Conservation (phyloP, 1,140 invertebrate species). For the Drosophila varians region DNA sequence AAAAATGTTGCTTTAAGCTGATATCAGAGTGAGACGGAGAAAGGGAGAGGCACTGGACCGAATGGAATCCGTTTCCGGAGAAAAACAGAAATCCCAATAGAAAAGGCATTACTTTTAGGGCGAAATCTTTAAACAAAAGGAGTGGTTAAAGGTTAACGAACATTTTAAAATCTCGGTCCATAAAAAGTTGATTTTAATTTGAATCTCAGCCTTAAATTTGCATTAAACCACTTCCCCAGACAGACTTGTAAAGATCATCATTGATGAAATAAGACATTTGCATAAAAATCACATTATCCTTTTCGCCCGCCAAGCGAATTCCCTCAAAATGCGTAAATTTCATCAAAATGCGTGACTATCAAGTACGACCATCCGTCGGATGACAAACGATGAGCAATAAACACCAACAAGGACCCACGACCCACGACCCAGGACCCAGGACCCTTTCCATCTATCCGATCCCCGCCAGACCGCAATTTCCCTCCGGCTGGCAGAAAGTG, state of each 20-base stretch:
- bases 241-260: neutral
- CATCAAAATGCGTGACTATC: slow-evolving; percentile 37
- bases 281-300: slow-evolving; percentile 6
- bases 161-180: neutral
- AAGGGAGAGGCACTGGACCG: slow-evolving; percentile 3
- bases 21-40: neutral
- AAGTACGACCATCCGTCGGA: slow-evolving; percentile 18
- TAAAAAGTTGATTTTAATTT: neutral
- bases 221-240: neutral
- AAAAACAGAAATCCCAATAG: slow-evolving; percentile 8
- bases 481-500: slow-evolving; percentile 13
- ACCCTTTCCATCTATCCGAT: slow-evolving; percentile 3
- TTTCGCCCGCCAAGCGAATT: neutral
- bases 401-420: neutral
- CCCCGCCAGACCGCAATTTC: neutral
- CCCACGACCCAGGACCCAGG: neutral
- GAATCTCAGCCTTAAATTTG: neutral
- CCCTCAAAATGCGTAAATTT: slow-evolving; percentile 19
- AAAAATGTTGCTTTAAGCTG: slow-evolving; percentile 50
- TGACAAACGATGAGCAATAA: slow-evolving; percentile 35
- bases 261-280: slow-evolving; percentile 1
- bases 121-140: slow-evolving; percentile 14
- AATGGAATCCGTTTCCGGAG: slow-evolving; percentile 18
- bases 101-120: slow-evolving; percentile 14
- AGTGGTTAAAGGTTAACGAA: neutral